Evolutionary conservation across 2,888 invertebrate species (phyloP), one percentile per base, ranked within the genome.

Genomic region (Heliothis peltigera): DNA sequence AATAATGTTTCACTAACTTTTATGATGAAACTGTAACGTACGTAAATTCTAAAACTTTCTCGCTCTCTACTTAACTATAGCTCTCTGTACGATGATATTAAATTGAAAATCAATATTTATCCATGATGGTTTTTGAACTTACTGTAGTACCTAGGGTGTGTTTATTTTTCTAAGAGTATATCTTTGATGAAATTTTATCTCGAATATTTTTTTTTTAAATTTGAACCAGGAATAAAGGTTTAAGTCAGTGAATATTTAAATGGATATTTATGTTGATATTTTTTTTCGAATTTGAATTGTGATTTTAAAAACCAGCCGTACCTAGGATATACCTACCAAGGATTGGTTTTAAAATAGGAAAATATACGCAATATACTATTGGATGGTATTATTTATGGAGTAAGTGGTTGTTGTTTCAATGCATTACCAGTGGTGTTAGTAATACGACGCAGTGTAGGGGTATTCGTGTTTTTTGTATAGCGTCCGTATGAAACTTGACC

Each of bases 1-100:
- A 92, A 92, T 92, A 92, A 92, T 83, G 63, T 82, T 82, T 83
- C 79, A 81, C 78, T 82, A 83, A 75, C 77, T 70, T 77, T 78
- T 84, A 84, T 75, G 64, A 74, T 84, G 70, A 67, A 64, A 73
- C 73, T 70, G 56, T 72, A 57, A 64, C 60, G 80, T 82, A 79
- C 75, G 79, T 84, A 82, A 84, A 85, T 82, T 79, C 82, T 77
- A 81, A 82, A 84, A 84, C 80, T 81, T 68, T 72, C 84, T 83
- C 75, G 93, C 94, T 93, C 94, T 94, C 94, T 93, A 88, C 81
- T 78, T 71, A 78, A 80, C 70, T 73, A 67, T 85, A 87, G 91
- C 92, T 93, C 93, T 93, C 92, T 91, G 70, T 84, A 72, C 82
- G 79, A 84, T 85, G 80, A 82, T 84, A 84, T 84, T 75, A 69